Evolutionary conservation across 2,113 vertebrate species (phyloP), one percentile per base, ranked within the genome.

Genomic region (Otis tarda): DNA sequence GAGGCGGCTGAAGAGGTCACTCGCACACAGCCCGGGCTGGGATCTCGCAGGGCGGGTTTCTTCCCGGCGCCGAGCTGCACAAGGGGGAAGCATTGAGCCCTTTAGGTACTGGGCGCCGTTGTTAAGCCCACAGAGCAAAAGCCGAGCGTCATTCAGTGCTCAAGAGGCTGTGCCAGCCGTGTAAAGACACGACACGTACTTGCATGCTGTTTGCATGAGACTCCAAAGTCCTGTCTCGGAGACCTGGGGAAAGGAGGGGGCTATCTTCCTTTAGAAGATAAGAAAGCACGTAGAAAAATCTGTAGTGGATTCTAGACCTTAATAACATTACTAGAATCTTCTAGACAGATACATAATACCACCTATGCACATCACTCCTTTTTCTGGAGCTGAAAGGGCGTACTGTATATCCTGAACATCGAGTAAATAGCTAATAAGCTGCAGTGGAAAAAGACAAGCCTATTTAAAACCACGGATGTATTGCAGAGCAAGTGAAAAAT

Each of bases 1-100:
- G 64, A 12, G 27, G 63, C 47, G 95, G 89, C 91, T 96, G 94
- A 41, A 89, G 96, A 85, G 94, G 96, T 82, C 96, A 74, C 93
- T 93, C 71, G 59, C 67, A 89, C 50, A 91, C 74, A 89, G 91
- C 82, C 2, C 14, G 19, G 81, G 10, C 27, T 1, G 63, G 21
- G 21, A 2, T 35, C 41, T 33, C 2, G 3, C 59, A 4, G 39
- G 23, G 45, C 14, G 52, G 12, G 2, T 76, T 10, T 14, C 23
- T 39, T 14, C 50, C 4, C 14, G 5, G 33, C 4, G 18, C 13
- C 2, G 33, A 41, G 56, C 28, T 11, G 35, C 69, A 2, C 76
- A 3, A 95, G 97, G 39, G 90, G 95, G 85, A 85, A 88, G 69
- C 37, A 24, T 6, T 19, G 89, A 89, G 56, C 78, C 28, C 63